These are phyloP conservation scores for Dendrophyllia cribrosa DNA, from an alignment of 64 coral and sea anemone genomes.

Conservation along the genomic window DNA sequence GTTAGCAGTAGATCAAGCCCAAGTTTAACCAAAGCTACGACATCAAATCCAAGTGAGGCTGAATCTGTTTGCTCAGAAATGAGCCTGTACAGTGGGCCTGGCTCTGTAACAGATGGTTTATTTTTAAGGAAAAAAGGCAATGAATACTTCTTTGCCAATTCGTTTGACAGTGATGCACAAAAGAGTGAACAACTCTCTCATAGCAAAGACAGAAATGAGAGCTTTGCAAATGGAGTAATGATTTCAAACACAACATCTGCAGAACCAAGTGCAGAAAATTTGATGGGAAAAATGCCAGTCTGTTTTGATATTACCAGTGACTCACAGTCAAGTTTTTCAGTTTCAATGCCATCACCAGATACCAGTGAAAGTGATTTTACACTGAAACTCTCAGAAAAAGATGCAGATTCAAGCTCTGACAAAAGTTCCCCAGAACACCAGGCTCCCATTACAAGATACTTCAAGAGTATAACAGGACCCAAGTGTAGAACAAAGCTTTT, in stretches of 20 bases:
- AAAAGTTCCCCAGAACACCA: constrained; percentile 81
- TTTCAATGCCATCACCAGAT: constrained; percentile 40
- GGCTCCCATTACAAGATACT: constrained; percentile 85
- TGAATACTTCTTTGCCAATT: constrained; percentile 69
- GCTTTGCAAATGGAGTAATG: background rate
- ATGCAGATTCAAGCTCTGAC: constrained; percentile 30
- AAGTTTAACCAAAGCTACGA: background rate
- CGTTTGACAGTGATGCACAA: constrained; percentile 17
- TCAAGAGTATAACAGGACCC: constrained; percentile 40
- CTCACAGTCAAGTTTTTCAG: background rate
- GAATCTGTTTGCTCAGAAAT: constrained; percentile 71
- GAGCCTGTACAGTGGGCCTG: constrained; percentile 78
- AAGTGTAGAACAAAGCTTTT: constrained; percentile 33
- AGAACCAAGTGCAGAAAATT: background rate
- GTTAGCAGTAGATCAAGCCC: background rate
- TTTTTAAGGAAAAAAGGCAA: constrained; percentile 52
- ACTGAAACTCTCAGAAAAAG: constrained; percentile 33
- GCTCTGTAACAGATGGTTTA: constrained; percentile 1
- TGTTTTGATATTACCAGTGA: background rate
- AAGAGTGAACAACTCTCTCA: background rate
- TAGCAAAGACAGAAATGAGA: background rate
- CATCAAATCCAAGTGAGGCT: background rate
- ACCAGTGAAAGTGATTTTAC: constrained; percentile 67
- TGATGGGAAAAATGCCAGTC: background rate
- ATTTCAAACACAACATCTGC: background rate